Conservation (phyloP, 1,140 invertebrate species). For the Drosophila busckii region DNA sequence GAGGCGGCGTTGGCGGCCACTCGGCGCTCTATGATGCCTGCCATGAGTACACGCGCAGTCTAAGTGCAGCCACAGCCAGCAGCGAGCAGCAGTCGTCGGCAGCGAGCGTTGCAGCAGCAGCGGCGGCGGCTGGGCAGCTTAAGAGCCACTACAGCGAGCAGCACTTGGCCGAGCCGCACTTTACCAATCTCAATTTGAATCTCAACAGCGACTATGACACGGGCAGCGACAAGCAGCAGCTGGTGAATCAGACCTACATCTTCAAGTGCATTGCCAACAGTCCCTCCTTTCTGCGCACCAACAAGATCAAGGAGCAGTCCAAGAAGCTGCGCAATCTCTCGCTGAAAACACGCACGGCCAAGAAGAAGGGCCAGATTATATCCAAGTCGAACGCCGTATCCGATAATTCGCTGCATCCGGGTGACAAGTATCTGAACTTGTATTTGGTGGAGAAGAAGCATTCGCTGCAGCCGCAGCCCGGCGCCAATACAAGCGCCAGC, state of each 20-base stretch:
- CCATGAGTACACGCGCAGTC: constrained; percentile 64
- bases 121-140: constrained; percentile 26
- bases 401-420: constrained; percentile 74
- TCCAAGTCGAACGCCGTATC: constrained; percentile 77
- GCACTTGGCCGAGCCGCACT: constrained; percentile 55
- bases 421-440: constrained; percentile 76
- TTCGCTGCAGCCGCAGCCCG: constrained; percentile 52
- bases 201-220: constrained; percentile 69
- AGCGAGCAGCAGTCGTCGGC: background rate
- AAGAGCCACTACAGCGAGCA: constrained; percentile 66
- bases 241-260: constrained; percentile 76
- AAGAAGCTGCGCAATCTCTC: constrained; percentile 74
- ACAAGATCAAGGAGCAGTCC: constrained; percentile 78
- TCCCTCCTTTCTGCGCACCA: constrained; percentile 75
- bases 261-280: constrained; percentile 78
- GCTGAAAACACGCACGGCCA: constrained; percentile 64
- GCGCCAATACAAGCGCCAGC: constrained; percentile 7
- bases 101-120: constrained; percentile 31
- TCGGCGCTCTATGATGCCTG: constrained; percentile 68
- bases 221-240: constrained; percentile 69
- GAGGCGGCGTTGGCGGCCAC: constrained; percentile 47
- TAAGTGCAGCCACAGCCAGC: constrained; percentile 54
- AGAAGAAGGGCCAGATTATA: constrained; percentile 75
- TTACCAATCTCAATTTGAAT: constrained; percentile 54
- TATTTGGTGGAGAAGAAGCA: constrained; percentile 78